These are phyloP conservation scores for Hesperophylax magnus DNA, from an alignment of 1,140 invertebrate species.

Conservation along the genomic window DNA sequence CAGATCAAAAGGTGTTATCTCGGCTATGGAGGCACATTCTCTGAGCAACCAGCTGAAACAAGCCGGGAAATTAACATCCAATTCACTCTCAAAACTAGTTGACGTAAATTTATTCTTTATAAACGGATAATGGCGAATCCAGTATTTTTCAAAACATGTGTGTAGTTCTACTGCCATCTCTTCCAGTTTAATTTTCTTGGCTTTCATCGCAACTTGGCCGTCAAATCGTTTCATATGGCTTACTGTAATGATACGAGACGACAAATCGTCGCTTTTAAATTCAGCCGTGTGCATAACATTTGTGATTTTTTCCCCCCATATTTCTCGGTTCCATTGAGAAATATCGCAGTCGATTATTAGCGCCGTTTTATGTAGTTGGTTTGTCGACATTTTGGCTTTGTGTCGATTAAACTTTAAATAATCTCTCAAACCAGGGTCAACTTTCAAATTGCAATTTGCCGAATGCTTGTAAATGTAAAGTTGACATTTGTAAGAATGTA, in stretches of 20 bases:
- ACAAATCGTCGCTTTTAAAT: constrained; percentile 1
- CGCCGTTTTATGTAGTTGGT: constrained; percentile 1
- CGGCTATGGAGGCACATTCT: constrained; percentile 66
- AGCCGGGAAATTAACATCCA: constrained; percentile 65
- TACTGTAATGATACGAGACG: not conserved
- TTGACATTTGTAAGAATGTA: not conserved
- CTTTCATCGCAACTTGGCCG: not conserved
- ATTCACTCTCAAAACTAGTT: constrained; percentile 58
- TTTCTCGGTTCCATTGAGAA: constrained; percentile 7
- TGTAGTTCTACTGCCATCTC: constrained; percentile 42
- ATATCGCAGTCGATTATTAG: constrained; percentile 35
- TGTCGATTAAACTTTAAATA: not conserved
- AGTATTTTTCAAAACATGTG: constrained; percentile 62
- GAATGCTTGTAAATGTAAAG: constrained; percentile 7
- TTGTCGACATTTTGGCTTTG: too few species aligned
- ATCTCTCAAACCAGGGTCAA: constrained; percentile 12
- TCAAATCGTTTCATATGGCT: not conserved
- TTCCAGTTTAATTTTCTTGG: constrained; percentile 18
- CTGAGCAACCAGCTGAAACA: constrained; percentile 71
- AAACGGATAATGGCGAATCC: constrained; percentile 59
- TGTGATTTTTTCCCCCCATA: not conserved
- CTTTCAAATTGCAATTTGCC: constrained; percentile 6
- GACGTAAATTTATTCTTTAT: constrained; percentile 39
- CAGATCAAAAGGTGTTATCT: constrained; percentile 64
- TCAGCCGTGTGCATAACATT: not conserved